Percentiles rank a stretch among this genome's conserved stretches.
Evolutionary conservation across 2,888 invertebrate species (phyloP).

Genomic region (Brenthis ino): DNA sequence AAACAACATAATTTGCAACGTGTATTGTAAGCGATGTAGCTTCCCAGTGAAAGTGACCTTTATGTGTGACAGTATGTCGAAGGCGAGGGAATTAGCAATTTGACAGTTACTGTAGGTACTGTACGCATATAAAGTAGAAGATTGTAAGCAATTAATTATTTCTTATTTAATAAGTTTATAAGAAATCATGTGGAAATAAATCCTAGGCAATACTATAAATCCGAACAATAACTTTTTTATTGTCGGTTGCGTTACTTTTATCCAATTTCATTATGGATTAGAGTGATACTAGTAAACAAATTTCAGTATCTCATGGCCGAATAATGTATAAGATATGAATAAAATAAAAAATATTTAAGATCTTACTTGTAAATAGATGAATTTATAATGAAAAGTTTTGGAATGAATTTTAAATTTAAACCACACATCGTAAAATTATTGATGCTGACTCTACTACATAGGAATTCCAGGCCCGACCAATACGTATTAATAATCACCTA

Average conservation of each 20-base stretch:
- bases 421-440: background rate
- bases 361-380: no score
- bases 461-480: conserved; percentile 52
- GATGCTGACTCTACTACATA: conserved; percentile 46
- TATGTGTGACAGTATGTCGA: conserved; percentile 62
- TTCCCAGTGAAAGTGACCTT: conserved; percentile 61
- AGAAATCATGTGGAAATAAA: no score
- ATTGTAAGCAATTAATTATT: background rate
- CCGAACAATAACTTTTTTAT: no score
- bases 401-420: background rate
- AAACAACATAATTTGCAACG: conserved; percentile 25
- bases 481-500: conserved; percentile 57
- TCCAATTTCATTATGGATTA: no score
- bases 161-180: no score
- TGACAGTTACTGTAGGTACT: conserved; percentile 52
- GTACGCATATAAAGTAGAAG: background rate
- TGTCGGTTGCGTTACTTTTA: no score
- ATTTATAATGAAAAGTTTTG: no score
- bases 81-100: conserved; percentile 59
- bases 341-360: no score
- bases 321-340: no score
- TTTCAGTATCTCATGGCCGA: no score
- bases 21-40: conserved; percentile 22
- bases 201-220: no score
- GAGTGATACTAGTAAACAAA: no score